Conservation (phyloP, 2,888 invertebrate genomes). For the Macroteleia sp. region DNA sequence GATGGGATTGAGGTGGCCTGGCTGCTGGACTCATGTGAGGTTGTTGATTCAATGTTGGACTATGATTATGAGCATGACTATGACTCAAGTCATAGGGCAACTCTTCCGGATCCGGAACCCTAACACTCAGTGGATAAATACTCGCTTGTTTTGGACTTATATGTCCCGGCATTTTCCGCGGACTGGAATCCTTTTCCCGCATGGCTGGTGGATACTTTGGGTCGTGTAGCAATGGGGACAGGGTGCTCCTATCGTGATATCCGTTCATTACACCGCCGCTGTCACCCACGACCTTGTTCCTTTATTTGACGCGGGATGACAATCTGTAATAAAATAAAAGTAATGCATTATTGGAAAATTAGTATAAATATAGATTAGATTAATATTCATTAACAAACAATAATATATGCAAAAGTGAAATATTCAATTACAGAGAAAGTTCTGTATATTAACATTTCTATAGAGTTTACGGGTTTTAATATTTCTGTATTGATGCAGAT, state of each 20-base stretch:
- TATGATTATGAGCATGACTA: slow-evolving; percentile 80
- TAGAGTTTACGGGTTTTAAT: too few relatives aligned
- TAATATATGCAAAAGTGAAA: too few relatives aligned
- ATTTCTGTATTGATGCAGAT: too few relatives aligned
- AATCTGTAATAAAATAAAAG: slow-evolving; percentile 38
- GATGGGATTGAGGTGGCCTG: slow-evolving; percentile 85
- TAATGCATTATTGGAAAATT: too few relatives aligned
- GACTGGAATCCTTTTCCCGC: slow-evolving; percentile 96
- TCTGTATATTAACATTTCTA: too few relatives aligned
- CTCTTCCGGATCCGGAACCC: slow-evolving; percentile 86
- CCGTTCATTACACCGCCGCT: slow-evolving; percentile 82
- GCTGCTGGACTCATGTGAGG: slow-evolving; percentile 86
- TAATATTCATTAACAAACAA: too few relatives aligned
- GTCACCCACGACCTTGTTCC: slow-evolving; percentile 74
- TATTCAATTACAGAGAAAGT: slow-evolving; percentile 14
- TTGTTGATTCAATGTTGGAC: slow-evolving; percentile 84
- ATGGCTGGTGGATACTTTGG: slow-evolving; percentile 86
- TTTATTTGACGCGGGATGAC: slow-evolving; percentile 63
- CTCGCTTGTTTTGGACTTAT: slow-evolving; percentile 90
- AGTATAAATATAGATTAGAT: too few relatives aligned
- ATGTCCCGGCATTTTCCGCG: slow-evolving; percentile 92
- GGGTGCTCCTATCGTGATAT: slow-evolving; percentile 83
- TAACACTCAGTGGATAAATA: slow-evolving; percentile 88
- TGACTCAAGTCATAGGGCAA: slow-evolving; percentile 89
- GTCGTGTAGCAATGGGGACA: slow-evolving; percentile 82